Evolutionary conservation across 2,888 invertebrate species (phyloP).

Genomic region (Trimorus sp.): DNA sequence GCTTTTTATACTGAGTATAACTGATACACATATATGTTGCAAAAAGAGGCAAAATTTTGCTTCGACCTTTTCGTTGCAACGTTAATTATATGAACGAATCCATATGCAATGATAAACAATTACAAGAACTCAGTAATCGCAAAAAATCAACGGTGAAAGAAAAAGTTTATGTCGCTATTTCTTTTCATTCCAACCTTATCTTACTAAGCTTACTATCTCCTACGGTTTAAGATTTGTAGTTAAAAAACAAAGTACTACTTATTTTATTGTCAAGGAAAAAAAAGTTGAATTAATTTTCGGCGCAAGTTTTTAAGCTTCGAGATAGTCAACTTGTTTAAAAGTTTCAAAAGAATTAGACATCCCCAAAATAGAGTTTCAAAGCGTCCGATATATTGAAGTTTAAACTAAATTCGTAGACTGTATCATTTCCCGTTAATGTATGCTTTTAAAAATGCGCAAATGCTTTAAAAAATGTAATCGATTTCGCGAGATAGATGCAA

Average conservation of each 20-base stretch:
- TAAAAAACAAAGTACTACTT: constrained; percentile 41
- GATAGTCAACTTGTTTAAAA: constrained; percentile 16
- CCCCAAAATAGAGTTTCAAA: background rate
- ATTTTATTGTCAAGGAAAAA: constrained; percentile 41
- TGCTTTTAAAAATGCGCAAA: too few species aligned
- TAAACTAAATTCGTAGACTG: too few species aligned
- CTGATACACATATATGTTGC: too few species aligned
- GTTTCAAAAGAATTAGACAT: constrained; percentile 15
- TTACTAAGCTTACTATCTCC: constrained; percentile 36
- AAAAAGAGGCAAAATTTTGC: too few species aligned
- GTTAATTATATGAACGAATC: background rate
- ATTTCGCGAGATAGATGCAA: too few species aligned
- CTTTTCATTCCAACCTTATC: constrained; percentile 46
- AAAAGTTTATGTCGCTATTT: constrained; percentile 49
- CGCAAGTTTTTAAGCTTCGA: constrained; percentile 24
- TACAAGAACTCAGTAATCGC: constrained; percentile 26
- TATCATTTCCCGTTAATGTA: too few species aligned
- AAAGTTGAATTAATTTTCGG: constrained; percentile 47
- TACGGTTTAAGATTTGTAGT: constrained; percentile 46
- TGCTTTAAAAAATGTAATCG: too few species aligned
- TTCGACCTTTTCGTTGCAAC: too few species aligned
- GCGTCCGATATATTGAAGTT: too few species aligned
- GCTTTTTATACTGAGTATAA: too few species aligned
- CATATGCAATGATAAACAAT: constrained; percentile 26
- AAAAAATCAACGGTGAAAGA: constrained; percentile 18